Base-by-base conservation (phyloP, 2,888 invertebrate species). In the Oxyteleia sp. region DNA sequence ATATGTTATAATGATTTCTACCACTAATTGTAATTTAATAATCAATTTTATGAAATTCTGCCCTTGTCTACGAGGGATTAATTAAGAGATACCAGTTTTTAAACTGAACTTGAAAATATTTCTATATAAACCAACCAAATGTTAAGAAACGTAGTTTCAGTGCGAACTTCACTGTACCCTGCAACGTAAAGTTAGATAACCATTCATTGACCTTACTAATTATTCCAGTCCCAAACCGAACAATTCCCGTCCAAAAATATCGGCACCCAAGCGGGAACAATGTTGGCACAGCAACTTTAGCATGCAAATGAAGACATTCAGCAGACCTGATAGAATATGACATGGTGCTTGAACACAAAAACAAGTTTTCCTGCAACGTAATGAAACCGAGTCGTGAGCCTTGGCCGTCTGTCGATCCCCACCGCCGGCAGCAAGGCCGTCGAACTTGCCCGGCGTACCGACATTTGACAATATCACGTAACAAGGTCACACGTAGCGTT, bases 401-500 rank as follows among this genome's bases (percentile, higher is more conserved):
- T 82, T 76, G 75, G 79, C 63, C 64, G 68, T 45, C 61, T 59
- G 61, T 59, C 61, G 66, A 35, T 43, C 72, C 64, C 69, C 64
- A 69, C 63, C 57, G 71, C 49, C 55, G 32, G 29, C 47, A 57
- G 71, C 85, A 82, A 80, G 85, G 78, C 80, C 85, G 85, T 81
- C 83, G 80, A 82, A 84, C 82, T 84, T 81, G 66, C 69, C 78
- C 79, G 78, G 57, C 53, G 23, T 47, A 85, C 71, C 63, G 66
- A 57, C 76, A 85, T 83, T 87, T 88, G 84, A 84, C 81, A 81
- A 78, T 84, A 84, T 78, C 82, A 82, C 84, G 85, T 86, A 86
- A 86, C 87, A 88, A 88, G 88, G 86, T 86, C 86, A 81, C 85
- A 84, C 85, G 85, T 83, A 82, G 76, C 81, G 51, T 82, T 82